Evolutionary conservation across 2,797 vertebrate species (phyloP), one percentile per base, ranked within the genome.

Genomic region (Toxotes lorentzi): DNA sequence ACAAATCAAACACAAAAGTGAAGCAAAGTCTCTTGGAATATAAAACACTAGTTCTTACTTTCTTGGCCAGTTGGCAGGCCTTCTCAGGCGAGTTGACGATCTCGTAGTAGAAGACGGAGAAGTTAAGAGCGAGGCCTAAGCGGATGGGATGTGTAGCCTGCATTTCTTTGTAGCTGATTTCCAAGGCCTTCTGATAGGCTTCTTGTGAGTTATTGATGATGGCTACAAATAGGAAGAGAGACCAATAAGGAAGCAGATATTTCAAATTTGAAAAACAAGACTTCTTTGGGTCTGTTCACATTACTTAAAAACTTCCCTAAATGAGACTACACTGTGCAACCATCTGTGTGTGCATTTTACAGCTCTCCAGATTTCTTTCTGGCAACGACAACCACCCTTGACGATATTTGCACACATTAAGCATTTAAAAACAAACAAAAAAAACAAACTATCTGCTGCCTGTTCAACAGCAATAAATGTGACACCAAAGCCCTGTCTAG

Each of bases 101-200:
- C 96, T 99, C 98, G 0, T 99, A 99, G 92, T 96, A 98, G 93
- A 99, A 99, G 90, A 99, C 98, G 0, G 98, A 99, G 94, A 97
- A 99, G 95, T 99, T 99, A 78, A 99, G 96, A 82, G 98, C 98
- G 87, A 99, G 95, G 73, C 98, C 98, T 71, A 99, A 94, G 92
- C 97, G 97, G 85, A 99, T 99, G 82, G 98, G 98, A 95, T 99
- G 97, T 82, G 98, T 98, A 76, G 97, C 92, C 43, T 93, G 92
- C 98, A 99, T 97, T 82, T 97, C 95, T 27, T 90, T 90, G 93
- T 95, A 93, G 93, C 97, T 97, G 94, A 97, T 97, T 35, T 97
- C 95, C 92, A 96, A 96, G 72, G 98, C 98, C 13, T 94, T 82
- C 76, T 96, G 93, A 94, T 99, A 99, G 67, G 98, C 96, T 2